Conservation (phyloP, 1,140 invertebrate species). For the Bacillus rossius region DNA sequence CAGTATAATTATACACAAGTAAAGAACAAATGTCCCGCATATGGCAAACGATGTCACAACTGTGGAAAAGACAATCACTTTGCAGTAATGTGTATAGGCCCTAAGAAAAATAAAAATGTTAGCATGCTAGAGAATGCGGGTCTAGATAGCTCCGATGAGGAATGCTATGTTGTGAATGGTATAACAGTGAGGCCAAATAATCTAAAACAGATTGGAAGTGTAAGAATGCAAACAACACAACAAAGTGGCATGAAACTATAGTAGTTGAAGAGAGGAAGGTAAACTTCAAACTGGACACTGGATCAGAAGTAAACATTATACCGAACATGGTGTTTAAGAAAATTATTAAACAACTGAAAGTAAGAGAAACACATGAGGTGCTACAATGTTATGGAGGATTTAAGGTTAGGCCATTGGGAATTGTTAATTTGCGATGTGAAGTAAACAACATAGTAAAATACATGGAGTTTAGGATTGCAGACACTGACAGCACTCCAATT, state of each 20-base stretch:
- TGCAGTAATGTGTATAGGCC: slow-evolving; percentile 8
- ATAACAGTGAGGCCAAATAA: neutral
- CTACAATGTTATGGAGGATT: slow-evolving; percentile 21
- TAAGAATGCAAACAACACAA: neutral
- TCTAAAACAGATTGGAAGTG: neutral
- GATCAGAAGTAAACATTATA: slow-evolving; percentile 13
- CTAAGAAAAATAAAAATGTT: neutral
- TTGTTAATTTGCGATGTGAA: neutral
- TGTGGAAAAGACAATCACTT: slow-evolving; percentile 14
- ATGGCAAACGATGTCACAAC: slow-evolving; percentile 18
- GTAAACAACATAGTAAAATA: neutral
- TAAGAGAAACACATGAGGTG: slow-evolving; percentile 16
- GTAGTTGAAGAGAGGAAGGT: slow-evolving; percentile 3
- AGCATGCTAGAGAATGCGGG: neutral
- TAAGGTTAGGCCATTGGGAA: slow-evolving; percentile 18
- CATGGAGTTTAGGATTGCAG: slow-evolving; percentile 9
- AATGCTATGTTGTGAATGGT: neutral
- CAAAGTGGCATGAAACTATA: slow-evolving; percentile 13
- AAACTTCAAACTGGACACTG: slow-evolving; percentile 1
- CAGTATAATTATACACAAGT: slow-evolving; percentile 16
- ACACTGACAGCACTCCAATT: slow-evolving; percentile 11
- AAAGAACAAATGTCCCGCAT: slow-evolving; percentile 21
- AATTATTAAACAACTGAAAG: slow-evolving; percentile 15
- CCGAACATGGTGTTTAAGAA: slow-evolving; percentile 20
- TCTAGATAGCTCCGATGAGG: neutral